Percentiles rank a stretch among this genome's conserved stretches.
Conservation (phyloP, 2,888 invertebrate genomes). For the Dicranocentrus wangi region DNA sequence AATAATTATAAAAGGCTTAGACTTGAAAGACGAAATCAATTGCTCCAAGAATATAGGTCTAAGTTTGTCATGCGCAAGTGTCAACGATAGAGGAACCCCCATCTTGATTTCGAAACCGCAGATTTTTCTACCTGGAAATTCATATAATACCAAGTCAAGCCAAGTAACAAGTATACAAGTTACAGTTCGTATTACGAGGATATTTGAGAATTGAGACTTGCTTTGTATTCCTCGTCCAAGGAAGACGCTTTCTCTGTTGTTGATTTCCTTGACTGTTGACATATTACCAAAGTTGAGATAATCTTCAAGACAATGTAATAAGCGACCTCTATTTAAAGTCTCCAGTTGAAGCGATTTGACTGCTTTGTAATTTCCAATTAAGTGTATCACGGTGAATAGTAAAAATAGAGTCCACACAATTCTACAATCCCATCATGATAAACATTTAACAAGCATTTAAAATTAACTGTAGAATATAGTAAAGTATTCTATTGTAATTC, state of each 20-base stretch:
- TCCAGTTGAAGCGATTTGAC: constrained; percentile 86
- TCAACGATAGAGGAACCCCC: constrained; percentile 77
- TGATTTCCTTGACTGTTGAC: constrained; percentile 81
- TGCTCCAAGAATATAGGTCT: constrained; percentile 71
- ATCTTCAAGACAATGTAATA: constrained; percentile 81
- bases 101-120: constrained; percentile 80
- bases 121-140: constrained; percentile 78
- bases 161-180: not conserved
- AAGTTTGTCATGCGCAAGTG: not conserved
- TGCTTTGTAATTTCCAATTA: constrained; percentile 90
- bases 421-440: no score
- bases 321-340: constrained; percentile 87
- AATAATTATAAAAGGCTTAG: constrained; percentile 78
- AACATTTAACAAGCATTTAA: not conserved
- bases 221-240: constrained; percentile 76
- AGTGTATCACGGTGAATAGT: constrained; percentile 84
- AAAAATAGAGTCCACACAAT: constrained; percentile 84
- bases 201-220: constrained; percentile 1
- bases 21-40: constrained; percentile 76
- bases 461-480: no score
- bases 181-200: not conserved
- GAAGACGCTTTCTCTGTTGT: constrained; percentile 83
- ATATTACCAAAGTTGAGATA: constrained; percentile 81
- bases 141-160: constrained; percentile 38
- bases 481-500: not conserved